These are phyloP conservation scores for Myxocyprinus asiaticus DNA, from an alignment of 2,113 vertebrate genomes.

Conservation along the genomic window DNA sequence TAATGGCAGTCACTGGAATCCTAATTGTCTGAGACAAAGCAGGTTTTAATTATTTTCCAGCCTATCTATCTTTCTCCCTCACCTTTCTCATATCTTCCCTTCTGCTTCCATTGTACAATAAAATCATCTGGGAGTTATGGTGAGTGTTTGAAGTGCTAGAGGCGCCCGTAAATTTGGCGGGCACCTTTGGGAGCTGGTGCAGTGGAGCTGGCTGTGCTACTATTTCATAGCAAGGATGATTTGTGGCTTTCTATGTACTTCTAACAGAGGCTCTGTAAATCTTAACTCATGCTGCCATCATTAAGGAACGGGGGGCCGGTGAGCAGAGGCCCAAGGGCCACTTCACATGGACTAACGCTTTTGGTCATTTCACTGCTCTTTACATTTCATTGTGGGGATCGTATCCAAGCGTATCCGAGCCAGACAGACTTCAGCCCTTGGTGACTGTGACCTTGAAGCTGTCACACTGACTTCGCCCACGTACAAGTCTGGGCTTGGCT, in stretches of 20 bases:
- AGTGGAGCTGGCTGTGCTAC: slow-evolving; percentile 64
- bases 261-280: slow-evolving; percentile 89
- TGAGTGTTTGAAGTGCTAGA: slow-evolving; percentile 89
- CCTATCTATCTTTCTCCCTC: slow-evolving; percentile 77
- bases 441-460: slow-evolving; percentile 7
- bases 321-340: slow-evolving; percentile 13
- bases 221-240: slow-evolving; percentile 87
- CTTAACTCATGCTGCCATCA: slow-evolving; percentile 70
- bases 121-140: slow-evolving; percentile 91
- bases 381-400: slow-evolving; percentile 47
- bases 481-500: slow-evolving; percentile 27
- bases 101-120: slow-evolving; percentile 85
- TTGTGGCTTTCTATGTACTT: slow-evolving; percentile 84
- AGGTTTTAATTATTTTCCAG: slow-evolving; percentile 65
- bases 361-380: slow-evolving; percentile 52
- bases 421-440: not conserved
- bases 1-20: slow-evolving; percentile 59
- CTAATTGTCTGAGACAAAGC: slow-evolving; percentile 69
- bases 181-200: slow-evolving; percentile 84
- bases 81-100: slow-evolving; percentile 57
- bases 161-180: slow-evolving; percentile 91
- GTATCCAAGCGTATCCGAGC: slow-evolving; percentile 25
- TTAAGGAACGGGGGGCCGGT: slow-evolving; percentile 40
- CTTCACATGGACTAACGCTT: slow-evolving; percentile 53
- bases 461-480: slow-evolving; percentile 30